These are phyloP conservation scores for Atherinomorus stipes DNA, from an alignment of 2,113 vertebrate genomes.

Conservation along the genomic window DNA sequence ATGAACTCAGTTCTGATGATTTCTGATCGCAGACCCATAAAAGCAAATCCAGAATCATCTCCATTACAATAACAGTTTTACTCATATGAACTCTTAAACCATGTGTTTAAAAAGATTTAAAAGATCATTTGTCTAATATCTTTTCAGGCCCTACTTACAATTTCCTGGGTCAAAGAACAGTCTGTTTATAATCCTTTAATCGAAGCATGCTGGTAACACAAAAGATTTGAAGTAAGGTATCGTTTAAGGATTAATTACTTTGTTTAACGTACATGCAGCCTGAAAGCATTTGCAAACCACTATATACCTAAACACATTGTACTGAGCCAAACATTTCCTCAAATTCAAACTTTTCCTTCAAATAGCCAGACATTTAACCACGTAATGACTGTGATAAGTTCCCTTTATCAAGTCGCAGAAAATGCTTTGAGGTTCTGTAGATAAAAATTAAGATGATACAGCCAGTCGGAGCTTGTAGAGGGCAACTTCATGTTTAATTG, in stretches of 20 bases:
- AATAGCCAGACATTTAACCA: conserved; percentile 83
- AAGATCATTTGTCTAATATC: conserved; percentile 30
- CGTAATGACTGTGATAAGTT: conserved; percentile 83
- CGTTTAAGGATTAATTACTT: conserved; percentile 66
- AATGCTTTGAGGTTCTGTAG: conserved; percentile 84
- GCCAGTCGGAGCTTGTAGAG: conserved; percentile 80
- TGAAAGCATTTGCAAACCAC: conserved; percentile 68
- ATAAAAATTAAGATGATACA: conserved; percentile 85
- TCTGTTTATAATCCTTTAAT: conserved; percentile 52
- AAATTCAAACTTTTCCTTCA: conserved; percentile 66
- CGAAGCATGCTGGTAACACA: conserved; percentile 38
- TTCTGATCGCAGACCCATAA: not conserved
- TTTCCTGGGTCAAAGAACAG: conserved; percentile 66
- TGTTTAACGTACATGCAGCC: conserved; percentile 67
- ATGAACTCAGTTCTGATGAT: not conserved
- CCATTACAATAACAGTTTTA: not conserved
- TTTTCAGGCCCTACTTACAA: conserved; percentile 62
- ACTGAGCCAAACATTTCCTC: conserved; percentile 68
- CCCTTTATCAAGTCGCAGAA: conserved; percentile 78
- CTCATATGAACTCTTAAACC: conserved; percentile 26
- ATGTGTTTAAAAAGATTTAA: conserved; percentile 7
- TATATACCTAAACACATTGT: conserved; percentile 73
- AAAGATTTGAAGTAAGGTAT: conserved; percentile 51
- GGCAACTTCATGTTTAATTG: conserved; percentile 87
- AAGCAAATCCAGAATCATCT: not conserved